Conservation (phyloP, 2,888 invertebrate species). For the Miltochrista miniata region DNA sequence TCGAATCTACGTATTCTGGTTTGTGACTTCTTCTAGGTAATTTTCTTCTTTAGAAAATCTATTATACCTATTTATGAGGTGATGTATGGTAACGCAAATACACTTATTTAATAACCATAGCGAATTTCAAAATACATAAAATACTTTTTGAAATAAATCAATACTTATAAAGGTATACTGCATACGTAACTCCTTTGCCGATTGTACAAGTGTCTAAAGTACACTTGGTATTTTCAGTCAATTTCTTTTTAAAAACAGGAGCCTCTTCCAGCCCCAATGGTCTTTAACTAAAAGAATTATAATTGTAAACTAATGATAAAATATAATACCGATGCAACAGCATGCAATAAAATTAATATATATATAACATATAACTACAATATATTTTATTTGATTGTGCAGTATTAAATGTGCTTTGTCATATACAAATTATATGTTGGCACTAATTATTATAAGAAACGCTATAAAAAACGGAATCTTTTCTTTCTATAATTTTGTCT, state of each 20-base stretch:
- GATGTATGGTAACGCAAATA: too few species aligned
- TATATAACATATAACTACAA: constrained; percentile 62
- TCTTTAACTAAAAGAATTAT: constrained; percentile 36
- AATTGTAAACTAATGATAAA: constrained; percentile 62
- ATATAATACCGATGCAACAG: constrained; percentile 76
- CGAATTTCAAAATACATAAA: too few species aligned
- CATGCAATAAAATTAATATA: constrained; percentile 76
- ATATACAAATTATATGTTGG: constrained; percentile 57
- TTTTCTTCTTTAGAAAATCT: too few species aligned
- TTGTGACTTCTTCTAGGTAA: too few species aligned
- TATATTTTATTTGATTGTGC: constrained; percentile 66
- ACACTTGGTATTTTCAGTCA: constrained; percentile 49
- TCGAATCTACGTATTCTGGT: too few species aligned
- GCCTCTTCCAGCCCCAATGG: constrained; percentile 47
- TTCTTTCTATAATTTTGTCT: constrained; percentile 15
- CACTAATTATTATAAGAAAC: constrained; percentile 45
- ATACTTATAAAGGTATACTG: too few species aligned
- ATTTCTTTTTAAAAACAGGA: constrained; percentile 32
- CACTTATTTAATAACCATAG: too few species aligned
- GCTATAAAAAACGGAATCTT: constrained; percentile 22
- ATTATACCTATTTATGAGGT: too few species aligned
- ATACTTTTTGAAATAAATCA: too few species aligned
- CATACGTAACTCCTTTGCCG: too few species aligned
- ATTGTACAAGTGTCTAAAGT: constrained; percentile 31
- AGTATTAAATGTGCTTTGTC: constrained; percentile 59